Percentiles rank a stretch among this genome's conserved stretches.
These are phyloP conservation scores for Pocillopora damicornis DNA, from an alignment of 64 coral and sea anemone species.

Conservation along the genomic window DNA sequence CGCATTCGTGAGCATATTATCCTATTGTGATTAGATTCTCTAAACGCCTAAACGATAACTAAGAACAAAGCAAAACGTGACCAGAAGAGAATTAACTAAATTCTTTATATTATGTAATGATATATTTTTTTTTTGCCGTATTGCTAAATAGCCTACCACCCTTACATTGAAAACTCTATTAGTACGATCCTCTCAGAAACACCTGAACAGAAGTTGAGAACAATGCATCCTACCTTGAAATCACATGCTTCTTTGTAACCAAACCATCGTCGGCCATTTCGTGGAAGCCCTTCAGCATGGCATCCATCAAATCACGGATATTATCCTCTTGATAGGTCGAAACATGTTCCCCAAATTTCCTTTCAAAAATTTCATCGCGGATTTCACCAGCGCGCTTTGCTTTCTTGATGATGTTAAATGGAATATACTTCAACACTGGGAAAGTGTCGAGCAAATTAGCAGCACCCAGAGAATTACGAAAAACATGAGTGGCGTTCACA, in stretches of 20 bases:
- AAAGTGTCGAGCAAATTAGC: conserved; percentile 63
- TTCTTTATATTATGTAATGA: too few species aligned
- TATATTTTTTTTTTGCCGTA: too few species aligned
- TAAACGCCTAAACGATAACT: too few species aligned
- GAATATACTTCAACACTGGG: conserved; percentile 35
- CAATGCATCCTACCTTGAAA: not conserved
- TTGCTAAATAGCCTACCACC: too few species aligned
- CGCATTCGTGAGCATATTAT: too few species aligned
- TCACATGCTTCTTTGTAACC: not conserved
- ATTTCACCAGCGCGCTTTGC: conserved; percentile 9
- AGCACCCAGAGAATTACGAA: conserved; percentile 31
- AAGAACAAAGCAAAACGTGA: too few species aligned
- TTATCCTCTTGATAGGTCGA: conserved; percentile 16
- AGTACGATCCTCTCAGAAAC: not conserved
- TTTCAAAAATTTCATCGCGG: conserved; percentile 53
- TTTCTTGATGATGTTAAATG: conserved; percentile 29
- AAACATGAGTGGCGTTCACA: conserved; percentile 26
- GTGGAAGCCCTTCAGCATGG: conserved; percentile 16
- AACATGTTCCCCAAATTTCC: conserved; percentile 42
- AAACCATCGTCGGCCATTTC: conserved; percentile 21
- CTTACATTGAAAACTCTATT: not conserved
- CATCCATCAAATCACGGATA: conserved; percentile 46
- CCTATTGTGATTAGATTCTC: too few species aligned
- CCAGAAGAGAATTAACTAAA: too few species aligned
- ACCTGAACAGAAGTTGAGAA: not conserved